Percentiles rank a stretch among this genome's conserved stretches.
These are phyloP conservation scores for Leuciscus idus DNA, from an alignment of 2,113 vertebrate species.

Conservation along the genomic window DNA sequence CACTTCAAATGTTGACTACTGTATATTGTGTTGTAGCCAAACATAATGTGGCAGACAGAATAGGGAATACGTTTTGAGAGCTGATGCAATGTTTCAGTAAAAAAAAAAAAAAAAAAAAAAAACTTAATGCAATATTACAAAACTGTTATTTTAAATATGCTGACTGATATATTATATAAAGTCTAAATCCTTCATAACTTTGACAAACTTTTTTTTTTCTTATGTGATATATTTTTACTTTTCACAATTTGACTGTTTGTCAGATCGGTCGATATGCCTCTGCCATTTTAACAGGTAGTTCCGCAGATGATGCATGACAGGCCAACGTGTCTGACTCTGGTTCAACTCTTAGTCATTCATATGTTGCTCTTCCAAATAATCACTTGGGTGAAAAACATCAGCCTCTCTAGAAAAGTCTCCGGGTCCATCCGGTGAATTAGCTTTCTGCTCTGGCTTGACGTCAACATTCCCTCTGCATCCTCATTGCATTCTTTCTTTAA, in stretches of 20 bases:
- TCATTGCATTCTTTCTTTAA: constrained; percentile 39
- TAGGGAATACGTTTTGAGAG: no score
- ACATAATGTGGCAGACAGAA: no score
- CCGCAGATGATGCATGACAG: neutral
- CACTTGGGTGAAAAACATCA: neutral
- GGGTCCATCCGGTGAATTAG: neutral
- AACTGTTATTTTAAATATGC: neutral
- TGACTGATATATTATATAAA: neutral
- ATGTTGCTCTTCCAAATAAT: neutral
- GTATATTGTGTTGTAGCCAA: no score
- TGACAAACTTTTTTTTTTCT: neutral
- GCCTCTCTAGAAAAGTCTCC: neutral
- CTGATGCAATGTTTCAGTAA: no score
- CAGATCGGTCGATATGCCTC: neutral
- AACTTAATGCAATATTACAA: no score
- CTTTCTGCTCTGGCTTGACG: constrained; percentile 19
- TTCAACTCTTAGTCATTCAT: constrained; percentile 4
- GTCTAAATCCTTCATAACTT: neutral
- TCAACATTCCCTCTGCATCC: constrained; percentile 24
- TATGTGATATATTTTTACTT: neutral
- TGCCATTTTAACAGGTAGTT: neutral
- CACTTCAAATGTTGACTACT: no score
- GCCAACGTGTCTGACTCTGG: neutral
- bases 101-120: no score
- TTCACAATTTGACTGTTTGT: constrained; percentile 1